Percentiles rank a stretch among this genome's conserved stretches.
These are phyloP conservation scores for Philonicus albiceps DNA, from an alignment of 2,888 invertebrate genomes.

Conservation along the genomic window DNA sequence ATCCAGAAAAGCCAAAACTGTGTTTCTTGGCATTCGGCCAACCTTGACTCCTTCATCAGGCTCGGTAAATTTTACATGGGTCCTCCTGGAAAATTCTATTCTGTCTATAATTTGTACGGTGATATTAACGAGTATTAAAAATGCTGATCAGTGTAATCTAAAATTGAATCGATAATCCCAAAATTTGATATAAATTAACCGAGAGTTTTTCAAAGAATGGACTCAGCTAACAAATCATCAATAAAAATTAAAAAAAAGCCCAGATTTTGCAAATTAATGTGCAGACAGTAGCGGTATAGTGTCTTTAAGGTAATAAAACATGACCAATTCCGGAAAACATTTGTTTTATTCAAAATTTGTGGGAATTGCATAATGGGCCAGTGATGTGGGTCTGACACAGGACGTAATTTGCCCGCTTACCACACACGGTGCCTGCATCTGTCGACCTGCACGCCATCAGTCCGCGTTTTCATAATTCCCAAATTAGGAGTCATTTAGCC, in stretches of 20 bases:
- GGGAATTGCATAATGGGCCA: neutral
- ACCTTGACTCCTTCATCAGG: no score
- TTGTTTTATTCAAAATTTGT: neutral
- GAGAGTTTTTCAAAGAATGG: no score
- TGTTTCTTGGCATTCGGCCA: no score
- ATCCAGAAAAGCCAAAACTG: no score
- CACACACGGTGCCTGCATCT: slow-evolving; percentile 26
- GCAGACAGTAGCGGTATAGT: neutral
- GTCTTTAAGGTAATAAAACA: neutral
- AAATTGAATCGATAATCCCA: neutral
- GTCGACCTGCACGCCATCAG: neutral
- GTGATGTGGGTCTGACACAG: slow-evolving; percentile 24
- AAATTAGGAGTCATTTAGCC: slow-evolving; percentile 45
- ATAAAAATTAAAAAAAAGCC: neutral
- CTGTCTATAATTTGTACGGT: no score
- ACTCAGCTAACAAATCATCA: neutral
- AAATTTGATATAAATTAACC: neutral
- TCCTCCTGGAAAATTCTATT: no score
- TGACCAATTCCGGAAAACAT: neutral
- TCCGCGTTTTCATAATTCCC: slow-evolving; percentile 18
- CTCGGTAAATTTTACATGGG: no score
- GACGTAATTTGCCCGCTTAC: neutral
- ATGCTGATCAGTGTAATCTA: no score
- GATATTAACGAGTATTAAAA: no score
- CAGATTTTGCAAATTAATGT: neutral